Evolutionary conservation across 1,140 invertebrate genomes (phyloP), one percentile per base, ranked within the genome.

Genomic region (Drosophila subobscura): DNA sequence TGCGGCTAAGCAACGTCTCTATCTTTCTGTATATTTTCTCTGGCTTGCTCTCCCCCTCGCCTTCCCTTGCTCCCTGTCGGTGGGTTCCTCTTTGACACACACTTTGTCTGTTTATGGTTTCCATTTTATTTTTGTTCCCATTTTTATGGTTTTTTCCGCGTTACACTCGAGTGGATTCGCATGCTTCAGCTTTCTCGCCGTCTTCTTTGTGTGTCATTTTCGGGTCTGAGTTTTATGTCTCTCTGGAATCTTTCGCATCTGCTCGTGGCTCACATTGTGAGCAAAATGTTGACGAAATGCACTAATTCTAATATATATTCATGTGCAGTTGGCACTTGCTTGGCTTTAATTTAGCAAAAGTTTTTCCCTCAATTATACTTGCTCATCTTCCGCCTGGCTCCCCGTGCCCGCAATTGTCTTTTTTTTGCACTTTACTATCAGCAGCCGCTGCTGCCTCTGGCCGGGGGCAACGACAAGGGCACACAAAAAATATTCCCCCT

Each of bases 301-400:
- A 81, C 77, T 80, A 81, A 67, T 67, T 67, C 57, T 77, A 61
- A 77, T 80, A 80, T 80, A 77, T 81, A 80, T 80, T 81, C 73
- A 80, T 81, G 73, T 54, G 77, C 37, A 64, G 65, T 42, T 68
- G 65, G 23, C 61, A 67, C 33, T 41, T 77, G 72, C 49, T 66
- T 72, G 61, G 33, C 59, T 76, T 55, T 64, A 76, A 80, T 66
- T 80, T 74, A 44, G 41, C 46, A 42, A 54, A 68, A 46, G 22
- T 47, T 37, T 59, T 33, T 42, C 33, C 49, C 37, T 52, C 23
- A 63, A 55, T 68, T 61, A 46, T 40, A 25, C 47, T 29, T 50
- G 55, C 33, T 29, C 46, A 33, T 64, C 23, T 55, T 46, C 16
- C 16, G 14, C 14, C 7, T 25, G 20, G 20, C 12, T 23, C 16